These are phyloP conservation scores for Passerina amoena DNA, from an alignment of 2,113 vertebrate genomes.

Conservation along the genomic window DNA sequence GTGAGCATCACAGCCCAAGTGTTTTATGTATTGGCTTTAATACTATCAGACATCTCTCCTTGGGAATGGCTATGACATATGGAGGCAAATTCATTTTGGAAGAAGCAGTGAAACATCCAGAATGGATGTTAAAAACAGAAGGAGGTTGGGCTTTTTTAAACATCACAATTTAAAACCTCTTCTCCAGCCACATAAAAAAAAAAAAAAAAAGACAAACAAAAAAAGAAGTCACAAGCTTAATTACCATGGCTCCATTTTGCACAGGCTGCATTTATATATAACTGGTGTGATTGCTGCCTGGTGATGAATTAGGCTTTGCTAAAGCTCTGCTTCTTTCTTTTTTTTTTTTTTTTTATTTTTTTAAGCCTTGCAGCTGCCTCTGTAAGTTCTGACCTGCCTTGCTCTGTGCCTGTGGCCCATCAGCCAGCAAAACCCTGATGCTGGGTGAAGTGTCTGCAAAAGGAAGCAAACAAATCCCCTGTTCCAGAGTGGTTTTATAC, in stretches of 20 bases:
- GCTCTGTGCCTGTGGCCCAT: not conserved
- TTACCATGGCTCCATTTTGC: not conserved
- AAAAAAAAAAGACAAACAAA: not conserved
- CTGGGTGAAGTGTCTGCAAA: not conserved
- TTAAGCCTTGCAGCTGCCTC: not conserved
- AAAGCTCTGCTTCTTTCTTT: not conserved
- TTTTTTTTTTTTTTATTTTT: not conserved
- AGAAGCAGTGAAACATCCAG: not conserved
- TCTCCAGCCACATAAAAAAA: not conserved
- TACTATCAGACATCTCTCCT: not conserved
- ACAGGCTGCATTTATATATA: not conserved
- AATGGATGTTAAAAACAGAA: slow-evolving; percentile 1
- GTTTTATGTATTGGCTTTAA: not conserved
- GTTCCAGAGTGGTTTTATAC: not conserved
- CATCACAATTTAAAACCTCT: not conserved
- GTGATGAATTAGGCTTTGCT: slow-evolving; percentile 20
- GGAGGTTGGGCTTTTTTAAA: not conserved
- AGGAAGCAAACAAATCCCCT: not conserved
- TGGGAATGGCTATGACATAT: not conserved
- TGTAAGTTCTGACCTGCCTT: not conserved
- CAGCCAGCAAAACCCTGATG: not conserved
- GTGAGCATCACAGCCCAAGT: not conserved
- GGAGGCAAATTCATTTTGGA: not conserved
- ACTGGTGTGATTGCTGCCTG: slow-evolving; percentile 13
- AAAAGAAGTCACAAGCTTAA: not conserved